Evolutionary conservation across 1,140 invertebrate genomes (phyloP), one percentile per base, ranked within the genome.

Genomic region (Drosophila santomea): DNA sequence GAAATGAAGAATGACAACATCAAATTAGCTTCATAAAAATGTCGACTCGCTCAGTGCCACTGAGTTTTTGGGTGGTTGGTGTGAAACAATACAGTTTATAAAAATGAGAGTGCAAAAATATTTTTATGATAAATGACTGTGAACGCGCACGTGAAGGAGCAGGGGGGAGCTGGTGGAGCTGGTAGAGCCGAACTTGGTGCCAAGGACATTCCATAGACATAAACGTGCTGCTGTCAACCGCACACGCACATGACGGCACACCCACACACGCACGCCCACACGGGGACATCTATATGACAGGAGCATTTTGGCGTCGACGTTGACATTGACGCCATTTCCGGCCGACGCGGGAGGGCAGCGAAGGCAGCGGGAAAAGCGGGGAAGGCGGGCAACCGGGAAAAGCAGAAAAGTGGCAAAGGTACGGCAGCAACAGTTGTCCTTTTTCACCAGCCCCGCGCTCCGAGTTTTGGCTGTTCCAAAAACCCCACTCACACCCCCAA

Each of bases 111-210:
- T 88, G 80, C 83, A 89, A 88, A 58, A 86, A 88, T 88, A 88
- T 88, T 88, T 88, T 83, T 88, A 88, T 88, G 83, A 89, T 88
- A 88, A 88, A 88, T 88, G 83, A 88, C 79, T 88, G 83, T 83
- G 88, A 88, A 88, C 83, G 83, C 88, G 83, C 84, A 88, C 75
- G 84, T 88, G 83, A 83, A 86, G 78, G 74, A 67, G 78, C 62
- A 68, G 44, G 55, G 59, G 64, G 44, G 25, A 25, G 25, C 25
- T 25, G 25, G 25, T 35, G 57, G 35, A 0, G 4, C 11, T 3
- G 45, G 1, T 6, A 17, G 43, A 8, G 1, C 48, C n/a, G 28
- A 51, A 35, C 48, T 51, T 36, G 14, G 50, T 36, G 51, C 36
- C 68, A 71, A 71, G 62, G 51, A 71, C 58, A 74, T 52, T 54